Conservation (phyloP, 2,113 vertebrate genomes). For the Hippocampus guttulatus region DNA sequence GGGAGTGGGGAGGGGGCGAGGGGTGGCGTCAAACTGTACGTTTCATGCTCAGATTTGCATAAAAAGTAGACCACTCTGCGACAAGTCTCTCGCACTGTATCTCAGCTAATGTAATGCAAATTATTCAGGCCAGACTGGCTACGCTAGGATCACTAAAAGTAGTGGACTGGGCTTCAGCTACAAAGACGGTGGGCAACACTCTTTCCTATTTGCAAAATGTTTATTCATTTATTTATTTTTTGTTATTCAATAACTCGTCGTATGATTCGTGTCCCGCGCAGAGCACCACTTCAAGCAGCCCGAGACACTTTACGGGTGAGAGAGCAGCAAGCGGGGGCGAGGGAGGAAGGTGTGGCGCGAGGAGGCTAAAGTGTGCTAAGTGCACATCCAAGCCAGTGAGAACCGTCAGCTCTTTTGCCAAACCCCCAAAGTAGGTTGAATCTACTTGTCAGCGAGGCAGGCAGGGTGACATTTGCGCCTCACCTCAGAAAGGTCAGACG, state of each 20-base stretch:
- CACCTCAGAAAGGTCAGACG: conserved; percentile 70
- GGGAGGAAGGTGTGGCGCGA: conserved; percentile 5
- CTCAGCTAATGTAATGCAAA: conserved; percentile 9
- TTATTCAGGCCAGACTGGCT: conserved; percentile 11
- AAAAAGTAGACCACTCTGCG: conserved; percentile 17
- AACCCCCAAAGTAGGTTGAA: conserved; percentile 49
- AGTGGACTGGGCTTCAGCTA: background rate
- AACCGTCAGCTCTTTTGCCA: conserved; percentile 46
- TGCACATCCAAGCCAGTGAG: conserved; percentile 44
- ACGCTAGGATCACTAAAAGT: conserved; percentile 2
- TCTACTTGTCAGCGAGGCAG: conserved; percentile 60
- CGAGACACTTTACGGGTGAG: conserved; percentile 15
- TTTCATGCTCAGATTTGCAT: conserved; percentile 42
- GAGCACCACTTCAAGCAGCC: background rate
- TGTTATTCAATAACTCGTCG: background rate
- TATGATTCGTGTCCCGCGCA: background rate
- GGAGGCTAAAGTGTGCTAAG: conserved; percentile 63
- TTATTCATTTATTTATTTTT: too few relatives aligned
- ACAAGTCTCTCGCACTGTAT: conserved; percentile 5
- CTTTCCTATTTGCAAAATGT: too few relatives aligned
- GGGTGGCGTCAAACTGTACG: conserved; percentile 49
- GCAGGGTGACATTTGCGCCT: conserved; percentile 68
- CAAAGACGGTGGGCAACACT: too few relatives aligned
- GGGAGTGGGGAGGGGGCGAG: conserved; percentile 26
- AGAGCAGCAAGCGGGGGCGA: conserved; percentile 28